phyloP scores from a whole-genome alignment of 1,140 invertebrate genomes.

The Ooceraea biroi region DNA sequence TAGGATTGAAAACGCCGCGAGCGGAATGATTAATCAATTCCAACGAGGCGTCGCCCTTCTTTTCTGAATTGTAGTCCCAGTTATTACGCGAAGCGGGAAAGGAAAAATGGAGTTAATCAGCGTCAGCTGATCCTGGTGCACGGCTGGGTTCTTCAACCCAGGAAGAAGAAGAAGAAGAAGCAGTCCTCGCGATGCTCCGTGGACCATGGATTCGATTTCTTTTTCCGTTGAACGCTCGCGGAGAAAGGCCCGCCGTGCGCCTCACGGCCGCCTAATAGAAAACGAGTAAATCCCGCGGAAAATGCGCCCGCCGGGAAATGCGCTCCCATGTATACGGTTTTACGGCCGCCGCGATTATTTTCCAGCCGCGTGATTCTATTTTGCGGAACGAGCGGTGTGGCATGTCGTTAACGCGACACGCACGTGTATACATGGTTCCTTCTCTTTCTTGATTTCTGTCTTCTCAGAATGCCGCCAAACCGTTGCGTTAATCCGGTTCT shows the following conservation, averaged over 20 bases:
- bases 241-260: conserved; percentile 25
- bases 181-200: neutral
- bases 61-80: conserved; percentile 26
- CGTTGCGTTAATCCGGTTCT: conserved; percentile 73
- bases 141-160: neutral
- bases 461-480: conserved; percentile 69
- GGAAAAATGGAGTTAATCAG: conserved; percentile 42
- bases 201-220: conserved; percentile 41
- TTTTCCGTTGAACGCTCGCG: conserved; percentile 55
- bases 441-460: conserved; percentile 10
- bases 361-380: conserved; percentile 67
- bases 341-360: conserved; percentile 64
- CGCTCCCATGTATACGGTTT: neutral
- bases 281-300: conserved; percentile 47
- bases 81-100: conserved; percentile 25
- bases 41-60: neutral
- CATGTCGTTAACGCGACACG: conserved; percentile 57
- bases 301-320: conserved; percentile 38
- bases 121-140: conserved; percentile 33
- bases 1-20: neutral
- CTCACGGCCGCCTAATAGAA: conserved; percentile 32
- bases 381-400: conserved; percentile 62
- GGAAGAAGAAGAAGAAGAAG: too few species aligned
- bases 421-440: conserved; percentile 30
- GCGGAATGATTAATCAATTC: conserved; percentile 34